A percentile compares a stretch with the other conserved stretches of the same genome.
Evolutionary conservation across 1,140 invertebrate species (phyloP).

Genomic region (Chionoecetes opilio): DNA sequence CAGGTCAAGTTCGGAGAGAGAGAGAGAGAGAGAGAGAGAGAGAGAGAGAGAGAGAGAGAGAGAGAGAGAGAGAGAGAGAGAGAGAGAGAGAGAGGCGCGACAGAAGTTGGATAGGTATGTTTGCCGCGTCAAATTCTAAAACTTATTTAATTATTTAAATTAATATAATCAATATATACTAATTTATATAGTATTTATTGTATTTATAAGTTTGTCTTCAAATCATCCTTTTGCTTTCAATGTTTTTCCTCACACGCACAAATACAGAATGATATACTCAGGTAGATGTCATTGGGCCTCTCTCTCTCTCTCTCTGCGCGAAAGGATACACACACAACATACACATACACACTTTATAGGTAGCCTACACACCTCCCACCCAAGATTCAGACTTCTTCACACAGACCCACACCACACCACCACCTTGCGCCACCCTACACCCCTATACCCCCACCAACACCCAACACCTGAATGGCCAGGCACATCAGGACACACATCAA

Average conservation of each 20-base stretch:
- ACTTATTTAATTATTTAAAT: no score
- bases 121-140: neutral
- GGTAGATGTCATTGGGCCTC: neutral
- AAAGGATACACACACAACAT: neutral
- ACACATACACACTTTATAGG: slow-evolving; percentile 40
- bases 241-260: neutral
- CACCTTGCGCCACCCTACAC: neutral
- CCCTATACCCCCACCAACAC: neutral
- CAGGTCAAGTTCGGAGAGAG: neutral
- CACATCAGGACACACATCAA: neutral
- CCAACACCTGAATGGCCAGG: neutral
- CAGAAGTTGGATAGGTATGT: neutral
- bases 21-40: slow-evolving; percentile 37
- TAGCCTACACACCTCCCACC: neutral
- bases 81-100: neutral
- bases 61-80: slow-evolving; percentile 16
- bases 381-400: neutral
- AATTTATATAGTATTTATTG: neutral
- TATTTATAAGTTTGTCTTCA: neutral
- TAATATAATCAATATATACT: neutral
- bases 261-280: neutral
- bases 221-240: no score
- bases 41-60: slow-evolving; percentile 38
- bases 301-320: slow-evolving; percentile 44
- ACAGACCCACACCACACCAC: neutral